Base-by-base conservation (phyloP, 1,140 invertebrate species). In the Drosophila repletoides region DNA sequence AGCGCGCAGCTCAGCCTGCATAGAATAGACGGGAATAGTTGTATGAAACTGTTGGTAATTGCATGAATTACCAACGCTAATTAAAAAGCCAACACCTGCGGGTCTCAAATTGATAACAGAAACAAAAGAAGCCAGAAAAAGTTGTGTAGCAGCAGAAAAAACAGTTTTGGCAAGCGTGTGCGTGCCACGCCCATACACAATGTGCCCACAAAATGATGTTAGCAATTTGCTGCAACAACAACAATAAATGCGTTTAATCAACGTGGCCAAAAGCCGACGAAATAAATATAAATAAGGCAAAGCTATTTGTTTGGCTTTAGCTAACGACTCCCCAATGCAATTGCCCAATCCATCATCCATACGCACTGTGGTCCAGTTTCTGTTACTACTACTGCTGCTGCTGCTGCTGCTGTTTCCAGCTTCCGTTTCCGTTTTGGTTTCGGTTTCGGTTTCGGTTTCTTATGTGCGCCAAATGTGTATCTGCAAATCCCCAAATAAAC, bases 271-370 rank as follows among this genome's bases (percentile, higher is more conserved):
- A 48, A 59, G 41, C 40, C 24, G 15, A 36, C 22, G 38, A 51
- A 45, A 60, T 60, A 66, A 51, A 68, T 68, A 68, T 63, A 68
- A 63, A 64, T 63, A 64, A 68, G 59, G 59, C 65, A 19, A 48
- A 68, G 40, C 65, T 36, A 68, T 68, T 68, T 68, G 65, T 64
- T 68, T 68, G 58, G 65, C 65, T 68, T 68, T 68, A 63, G 65
- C 59, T 68, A 68, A 68, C 65, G 65, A 63, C 65, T 68, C 65
- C 65, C 65, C 59, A 68, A 68, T 68, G 65, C 65, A 68, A 63
- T 68, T 33, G 52, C 48, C 5, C 24, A 28, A 81, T 83, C 72
- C 49, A 72, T 72, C 68, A 83, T 81, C 76, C 61, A 83, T 81
- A 83, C 61, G 72, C 63, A 55, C 34, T 58, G 74, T 51, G 48